Conservation (phyloP, 2,113 vertebrate species). For the Corynorhinus townsendii region DNA sequence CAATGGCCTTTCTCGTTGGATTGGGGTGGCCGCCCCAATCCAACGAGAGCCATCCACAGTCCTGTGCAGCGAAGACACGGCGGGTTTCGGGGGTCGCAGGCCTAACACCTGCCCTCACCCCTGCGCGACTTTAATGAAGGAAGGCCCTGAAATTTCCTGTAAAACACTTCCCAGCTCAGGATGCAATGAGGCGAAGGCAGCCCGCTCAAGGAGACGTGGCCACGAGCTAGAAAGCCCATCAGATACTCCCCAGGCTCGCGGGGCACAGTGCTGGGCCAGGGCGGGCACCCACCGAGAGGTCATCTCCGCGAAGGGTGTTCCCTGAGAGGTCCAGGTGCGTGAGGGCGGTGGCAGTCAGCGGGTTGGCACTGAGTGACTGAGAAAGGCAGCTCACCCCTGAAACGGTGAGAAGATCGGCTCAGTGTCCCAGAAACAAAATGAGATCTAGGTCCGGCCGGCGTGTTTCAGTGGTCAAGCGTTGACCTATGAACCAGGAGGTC, state of each 20-base stretch:
- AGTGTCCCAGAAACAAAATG: background rate
- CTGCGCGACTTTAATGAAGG: background rate
- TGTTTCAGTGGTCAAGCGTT: too few relatives aligned
- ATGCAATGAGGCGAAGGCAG: too few relatives aligned
- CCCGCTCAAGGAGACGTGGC: too few relatives aligned
- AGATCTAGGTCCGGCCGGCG: too few relatives aligned
- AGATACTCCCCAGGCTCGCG: background rate
- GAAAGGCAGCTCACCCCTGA: conserved; percentile 94
- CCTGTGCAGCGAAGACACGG: background rate
- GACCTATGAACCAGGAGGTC: too few relatives aligned
- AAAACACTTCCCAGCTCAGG: background rate
- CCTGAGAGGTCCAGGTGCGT: conserved; percentile 93
- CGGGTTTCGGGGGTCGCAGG: background rate
- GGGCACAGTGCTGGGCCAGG: fast-evolving
- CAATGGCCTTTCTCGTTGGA: background rate
- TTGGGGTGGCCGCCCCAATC: background rate
- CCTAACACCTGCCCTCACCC: too few relatives aligned
- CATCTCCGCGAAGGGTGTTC: conserved; percentile 91
- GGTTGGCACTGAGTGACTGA: conserved; percentile 91
- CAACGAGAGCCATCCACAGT: too few relatives aligned
- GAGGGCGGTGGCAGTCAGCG: conserved; percentile 81
- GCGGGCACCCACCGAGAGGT: conserved; percentile 85
- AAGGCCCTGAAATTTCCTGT: background rate
- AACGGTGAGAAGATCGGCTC: conserved; percentile 21
- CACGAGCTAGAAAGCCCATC: background rate